Evolutionary conservation across 2,888 invertebrate species (phyloP).

Genomic region (Ochropacha duplaris): DNA sequence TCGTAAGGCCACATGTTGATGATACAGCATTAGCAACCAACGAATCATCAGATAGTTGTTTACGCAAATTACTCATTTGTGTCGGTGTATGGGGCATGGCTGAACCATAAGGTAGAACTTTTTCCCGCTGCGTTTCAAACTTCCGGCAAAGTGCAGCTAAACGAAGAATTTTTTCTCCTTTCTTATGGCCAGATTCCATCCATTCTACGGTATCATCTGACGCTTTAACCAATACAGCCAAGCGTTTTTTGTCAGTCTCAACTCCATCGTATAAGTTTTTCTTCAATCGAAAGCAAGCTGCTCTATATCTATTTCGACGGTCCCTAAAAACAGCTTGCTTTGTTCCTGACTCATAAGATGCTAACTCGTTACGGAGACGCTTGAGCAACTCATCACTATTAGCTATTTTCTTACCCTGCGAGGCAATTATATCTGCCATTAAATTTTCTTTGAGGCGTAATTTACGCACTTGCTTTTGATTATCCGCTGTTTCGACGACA

Average conservation of each 20-base stretch:
- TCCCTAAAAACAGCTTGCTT: constrained; percentile 73
- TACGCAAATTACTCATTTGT: constrained; percentile 45
- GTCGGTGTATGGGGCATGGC: constrained; percentile 46
- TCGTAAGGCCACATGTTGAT: constrained; percentile 60
- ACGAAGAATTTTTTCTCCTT: constrained; percentile 78
- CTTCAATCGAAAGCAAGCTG: constrained; percentile 61
- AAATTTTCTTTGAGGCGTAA: constrained; percentile 67
- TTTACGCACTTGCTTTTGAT: constrained; percentile 68
- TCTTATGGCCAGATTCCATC: constrained; percentile 62
- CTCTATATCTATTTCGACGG: constrained; percentile 63
- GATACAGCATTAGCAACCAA: constrained; percentile 58
- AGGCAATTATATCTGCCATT: constrained; percentile 74
- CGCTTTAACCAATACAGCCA: constrained; percentile 55
- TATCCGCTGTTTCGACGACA: constrained; percentile 62
- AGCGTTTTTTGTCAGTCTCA: constrained; percentile 49
- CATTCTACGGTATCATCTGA: constrained; percentile 68
- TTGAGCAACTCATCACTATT: constrained; percentile 62
- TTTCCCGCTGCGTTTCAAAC: constrained; percentile 81
- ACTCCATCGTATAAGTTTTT: constrained; percentile 51
- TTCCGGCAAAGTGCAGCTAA: constrained; percentile 80
- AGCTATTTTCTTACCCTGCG: constrained; percentile 70
- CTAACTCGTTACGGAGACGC: constrained; percentile 60
- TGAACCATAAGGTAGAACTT: constrained; percentile 67
- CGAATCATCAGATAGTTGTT: constrained; percentile 54
- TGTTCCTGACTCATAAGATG: constrained; percentile 71